These are phyloP conservation scores for Elephantulus edwardii DNA, from an alignment of 2,113 vertebrate genomes.

Conservation along the genomic window DNA sequence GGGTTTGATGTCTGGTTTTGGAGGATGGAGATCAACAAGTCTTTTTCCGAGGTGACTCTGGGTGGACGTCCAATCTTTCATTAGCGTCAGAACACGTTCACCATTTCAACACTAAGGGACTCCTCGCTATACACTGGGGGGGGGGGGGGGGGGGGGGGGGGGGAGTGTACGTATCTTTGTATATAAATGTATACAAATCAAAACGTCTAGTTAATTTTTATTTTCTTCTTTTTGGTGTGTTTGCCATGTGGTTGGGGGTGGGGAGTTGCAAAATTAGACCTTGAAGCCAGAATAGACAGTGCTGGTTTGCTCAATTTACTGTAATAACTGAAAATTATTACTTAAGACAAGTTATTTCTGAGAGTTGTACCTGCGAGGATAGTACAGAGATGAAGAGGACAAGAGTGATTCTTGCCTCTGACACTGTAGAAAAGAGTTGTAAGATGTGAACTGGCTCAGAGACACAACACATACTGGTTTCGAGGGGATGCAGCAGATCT, in stretches of 20 bases:
- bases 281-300: neutral
- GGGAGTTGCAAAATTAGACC: neutral
- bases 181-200: neutral
- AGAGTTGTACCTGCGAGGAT: neutral
- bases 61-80: neutral
- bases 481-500: neutral
- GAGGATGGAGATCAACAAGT: neutral
- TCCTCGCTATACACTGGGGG: too few relatives aligned
- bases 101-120: neutral
- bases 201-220: neutral
- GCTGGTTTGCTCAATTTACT: neutral
- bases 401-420: neutral
- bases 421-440: neutral
- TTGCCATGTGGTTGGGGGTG: neutral
- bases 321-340: neutral
- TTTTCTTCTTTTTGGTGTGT: neutral
- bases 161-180: neutral
- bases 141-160: too few relatives aligned
- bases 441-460: neutral
- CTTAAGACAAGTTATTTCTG: neutral
- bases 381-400: neutral
- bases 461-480: neutral
- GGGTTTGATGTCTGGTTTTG: neutral
- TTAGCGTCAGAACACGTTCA: neutral
- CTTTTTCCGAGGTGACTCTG: neutral